phyloP scores from a whole-genome alignment of 2,797 vertebrate genomes.

The Coilia nasus region DNA sequence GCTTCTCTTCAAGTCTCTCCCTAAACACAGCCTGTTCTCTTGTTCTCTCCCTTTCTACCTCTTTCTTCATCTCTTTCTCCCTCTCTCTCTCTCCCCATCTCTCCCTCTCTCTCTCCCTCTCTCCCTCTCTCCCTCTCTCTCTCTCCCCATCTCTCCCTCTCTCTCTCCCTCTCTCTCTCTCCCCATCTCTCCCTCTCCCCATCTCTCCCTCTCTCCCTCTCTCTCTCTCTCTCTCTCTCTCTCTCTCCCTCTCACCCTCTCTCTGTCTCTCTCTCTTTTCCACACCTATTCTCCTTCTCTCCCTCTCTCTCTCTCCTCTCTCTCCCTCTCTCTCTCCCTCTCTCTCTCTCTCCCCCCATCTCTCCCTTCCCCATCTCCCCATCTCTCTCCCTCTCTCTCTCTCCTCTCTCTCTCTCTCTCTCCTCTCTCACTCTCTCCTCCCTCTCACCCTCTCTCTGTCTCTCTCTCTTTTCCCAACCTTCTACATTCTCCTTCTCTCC shows the following conservation, averaged over 20 bases:
- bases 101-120: conserved; percentile 24
- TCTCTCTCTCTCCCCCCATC: too few relatives aligned
- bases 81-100: too few relatives aligned
- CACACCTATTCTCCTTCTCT: too few relatives aligned
- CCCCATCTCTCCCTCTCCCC: neutral
- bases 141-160: neutral
- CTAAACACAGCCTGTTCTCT: conserved; percentile 36
- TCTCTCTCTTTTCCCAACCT: neutral
- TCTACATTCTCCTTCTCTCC: neutral
- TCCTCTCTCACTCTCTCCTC: neutral
- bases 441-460: neutral
- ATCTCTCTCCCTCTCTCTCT: neutral
- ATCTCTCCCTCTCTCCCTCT: neutral
- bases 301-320: neutral
- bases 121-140: neutral
- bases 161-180: too few relatives aligned
- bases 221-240: neutral
- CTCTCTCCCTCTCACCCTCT: neutral
- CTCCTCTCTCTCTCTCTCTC: neutral
- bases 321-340: neutral
- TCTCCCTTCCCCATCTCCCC: too few relatives aligned
- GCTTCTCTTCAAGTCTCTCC: conserved; percentile 57
- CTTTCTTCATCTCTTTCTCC: too few relatives aligned
- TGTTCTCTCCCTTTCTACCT: conserved; percentile 36
- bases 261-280: too few relatives aligned